Evolutionary conservation across 2,888 invertebrate genomes (phyloP), one percentile per base, ranked within the genome.

Genomic region (Ametastegia equiseti): DNA sequence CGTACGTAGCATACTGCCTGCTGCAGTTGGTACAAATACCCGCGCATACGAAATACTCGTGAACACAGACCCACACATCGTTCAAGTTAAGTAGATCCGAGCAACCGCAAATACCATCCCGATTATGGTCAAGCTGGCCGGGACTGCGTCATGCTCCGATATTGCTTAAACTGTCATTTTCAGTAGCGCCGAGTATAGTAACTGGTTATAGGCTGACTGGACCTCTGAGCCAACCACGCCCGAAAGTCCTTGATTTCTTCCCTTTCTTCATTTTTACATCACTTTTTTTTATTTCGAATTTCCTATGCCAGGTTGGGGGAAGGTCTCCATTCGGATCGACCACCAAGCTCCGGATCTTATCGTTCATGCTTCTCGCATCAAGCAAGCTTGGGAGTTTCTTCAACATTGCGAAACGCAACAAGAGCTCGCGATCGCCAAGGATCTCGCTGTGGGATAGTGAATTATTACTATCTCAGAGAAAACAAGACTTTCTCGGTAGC

Each of bases 81-180:
- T 23, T 27, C n/a, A 36, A 54, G 54, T 36, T 75, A 54, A 75
- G 75, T 75, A 75, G 75, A 75, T 75, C 54, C 54, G 54, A 75
- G 78, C 78, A 36, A 78, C 78, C 78, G 78, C 78, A 78, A 78
- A 78, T 78, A 78, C 78, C 78, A 42, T 78, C 78, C 78, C 78
- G 78, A 78, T 78, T 78, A 78, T 78, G 78, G 78, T 78, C 78
- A 60, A 78, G 60, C 42, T 39, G 60, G 47, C 42, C 27, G 60
- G 63, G 42, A 78, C 63, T 60, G 45, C 78, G 60, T 78, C 78
- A 60, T 78, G 60, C 78, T 50, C 60, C 33, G 78, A 78, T 78
- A 78, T 78, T 78, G 57, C 60, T 78, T 42, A 78, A 60, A 78
- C 78, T 78, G 78, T 63, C 78, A 60, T 78, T 78, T 78, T 78